phyloP scores from a whole-genome alignment of 2,797 vertebrate species.

The Hafferia zeledoni region DNA sequence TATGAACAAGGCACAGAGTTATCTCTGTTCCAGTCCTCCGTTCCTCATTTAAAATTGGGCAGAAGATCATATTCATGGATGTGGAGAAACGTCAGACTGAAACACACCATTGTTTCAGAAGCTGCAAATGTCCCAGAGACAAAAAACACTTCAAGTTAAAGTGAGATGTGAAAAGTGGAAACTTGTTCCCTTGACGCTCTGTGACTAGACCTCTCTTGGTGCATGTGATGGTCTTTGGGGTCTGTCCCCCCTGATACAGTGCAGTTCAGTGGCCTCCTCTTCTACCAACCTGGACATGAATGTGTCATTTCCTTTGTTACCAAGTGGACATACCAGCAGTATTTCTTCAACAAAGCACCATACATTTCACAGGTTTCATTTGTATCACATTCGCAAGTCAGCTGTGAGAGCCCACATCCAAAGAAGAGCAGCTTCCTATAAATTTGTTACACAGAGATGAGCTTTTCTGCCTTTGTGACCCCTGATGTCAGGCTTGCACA shows the following conservation, averaged over 20 bases:
- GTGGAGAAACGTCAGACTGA: background rate
- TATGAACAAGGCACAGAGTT: background rate
- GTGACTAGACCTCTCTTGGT: background rate
- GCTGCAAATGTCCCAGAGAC: background rate
- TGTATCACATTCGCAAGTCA: background rate
- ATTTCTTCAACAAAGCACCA: background rate
- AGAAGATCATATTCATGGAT: background rate
- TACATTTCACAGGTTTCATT: background rate
- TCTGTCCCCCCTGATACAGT: background rate
- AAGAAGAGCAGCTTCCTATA: background rate
- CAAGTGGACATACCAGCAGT: background rate
- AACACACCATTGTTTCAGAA: background rate
- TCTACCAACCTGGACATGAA: background rate
- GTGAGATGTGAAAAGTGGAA: background rate
- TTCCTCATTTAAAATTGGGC: background rate
- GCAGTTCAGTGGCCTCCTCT: background rate
- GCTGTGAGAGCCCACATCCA: background rate
- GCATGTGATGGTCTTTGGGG: fast-evolving
- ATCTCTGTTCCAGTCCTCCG: background rate
- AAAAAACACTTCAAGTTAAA: background rate
- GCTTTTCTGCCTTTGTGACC: background rate
- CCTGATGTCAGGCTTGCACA: background rate
- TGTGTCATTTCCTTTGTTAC: background rate
- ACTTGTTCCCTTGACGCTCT: background rate
- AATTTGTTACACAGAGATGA: background rate